Conservation (phyloP, 2,888 invertebrate genomes). For the Bimastos eiseni region DNA sequence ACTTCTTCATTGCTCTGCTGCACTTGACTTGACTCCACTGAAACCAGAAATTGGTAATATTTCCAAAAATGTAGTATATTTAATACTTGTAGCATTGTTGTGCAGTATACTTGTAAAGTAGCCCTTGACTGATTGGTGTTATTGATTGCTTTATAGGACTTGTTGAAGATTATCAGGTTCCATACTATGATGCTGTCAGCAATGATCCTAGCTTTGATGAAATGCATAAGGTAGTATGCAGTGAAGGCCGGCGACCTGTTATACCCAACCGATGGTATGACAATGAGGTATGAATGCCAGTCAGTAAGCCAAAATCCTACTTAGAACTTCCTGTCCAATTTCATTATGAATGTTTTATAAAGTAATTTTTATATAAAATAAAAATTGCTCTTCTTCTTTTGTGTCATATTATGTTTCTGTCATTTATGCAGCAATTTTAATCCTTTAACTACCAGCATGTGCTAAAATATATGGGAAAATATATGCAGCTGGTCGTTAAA, state of each 20-base stretch:
- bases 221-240: conserved; percentile 57
- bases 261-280: conserved; percentile 62
- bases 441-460: too few species aligned
- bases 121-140: background rate
- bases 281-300: conserved; percentile 63
- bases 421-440: background rate
- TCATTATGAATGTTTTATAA: background rate
- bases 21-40: too few species aligned
- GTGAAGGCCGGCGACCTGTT: conserved; percentile 54
- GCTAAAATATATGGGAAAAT: too few species aligned
- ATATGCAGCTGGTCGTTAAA: too few species aligned
- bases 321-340: background rate
- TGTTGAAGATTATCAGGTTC: conserved; percentile 57
- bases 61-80: background rate
- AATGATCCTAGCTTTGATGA: conserved; percentile 62
- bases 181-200: conserved; percentile 57
- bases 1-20: too few species aligned
- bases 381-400: background rate
- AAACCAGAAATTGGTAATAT: background rate
- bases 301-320: background rate
- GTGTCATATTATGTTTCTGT: background rate
- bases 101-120: background rate
- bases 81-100: background rate
- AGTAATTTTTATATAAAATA: background rate
- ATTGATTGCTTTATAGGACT: conserved; percentile 48